Evolutionary conservation across 2,888 invertebrate species (phyloP).

Genomic region (Eupeodes latifasciatus): DNA sequence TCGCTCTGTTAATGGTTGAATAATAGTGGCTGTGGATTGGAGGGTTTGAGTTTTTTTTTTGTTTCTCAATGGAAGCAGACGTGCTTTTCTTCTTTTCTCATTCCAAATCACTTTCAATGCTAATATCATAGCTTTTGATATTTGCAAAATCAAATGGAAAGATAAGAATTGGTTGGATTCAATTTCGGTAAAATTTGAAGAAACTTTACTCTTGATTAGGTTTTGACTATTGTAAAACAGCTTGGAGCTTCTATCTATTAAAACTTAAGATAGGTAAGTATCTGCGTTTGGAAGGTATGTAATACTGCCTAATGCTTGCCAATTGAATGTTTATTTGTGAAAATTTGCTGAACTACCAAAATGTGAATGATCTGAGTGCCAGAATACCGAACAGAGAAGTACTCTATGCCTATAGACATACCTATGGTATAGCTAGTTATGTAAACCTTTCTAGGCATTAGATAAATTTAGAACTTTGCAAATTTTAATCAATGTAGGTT

Average conservation of each 20-base stretch:
- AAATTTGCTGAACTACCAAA: conserved; percentile 49
- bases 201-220: conserved; percentile 74
- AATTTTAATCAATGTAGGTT: too few relatives aligned
- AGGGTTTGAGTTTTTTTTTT: neutral
- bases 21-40: neutral
- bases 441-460: too few relatives aligned
- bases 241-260: neutral
- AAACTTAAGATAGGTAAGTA: neutral
- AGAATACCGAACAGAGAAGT: neutral
- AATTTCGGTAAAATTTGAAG: conserved; percentile 40
- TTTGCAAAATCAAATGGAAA: conserved; percentile 76
- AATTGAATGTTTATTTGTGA: conserved; percentile 35
- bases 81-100: neutral
- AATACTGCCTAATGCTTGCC: neutral
- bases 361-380: conserved; percentile 9
- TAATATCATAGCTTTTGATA: conserved; percentile 49
- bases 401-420: neutral
- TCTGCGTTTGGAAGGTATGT: neutral
- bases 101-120: conserved; percentile 10
- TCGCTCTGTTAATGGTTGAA: conserved; percentile 6
- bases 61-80: neutral
- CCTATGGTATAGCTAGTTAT: too few relatives aligned
- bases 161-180: conserved; percentile 70
- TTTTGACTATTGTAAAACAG: conserved; percentile 54
- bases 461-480: too few relatives aligned